These are phyloP conservation scores for Colostygia pectinataria DNA, from an alignment of 2,888 invertebrate genomes.

Conservation along the genomic window DNA sequence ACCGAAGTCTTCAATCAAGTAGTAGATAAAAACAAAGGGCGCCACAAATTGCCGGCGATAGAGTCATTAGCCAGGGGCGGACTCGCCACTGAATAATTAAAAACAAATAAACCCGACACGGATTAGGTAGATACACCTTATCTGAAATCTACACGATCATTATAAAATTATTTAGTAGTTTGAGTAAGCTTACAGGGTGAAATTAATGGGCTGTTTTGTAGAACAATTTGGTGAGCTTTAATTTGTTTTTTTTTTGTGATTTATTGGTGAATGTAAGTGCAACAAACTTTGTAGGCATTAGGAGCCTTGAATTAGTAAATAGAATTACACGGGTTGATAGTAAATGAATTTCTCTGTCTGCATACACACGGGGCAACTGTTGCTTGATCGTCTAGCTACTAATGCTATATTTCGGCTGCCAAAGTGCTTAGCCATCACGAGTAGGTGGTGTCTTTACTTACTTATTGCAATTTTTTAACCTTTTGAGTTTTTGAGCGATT, in stretches of 20 bases:
- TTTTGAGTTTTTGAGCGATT: no score
- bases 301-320: no score
- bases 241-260: slow-evolving; percentile 13
- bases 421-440: no score
- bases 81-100: slow-evolving; percentile 77
- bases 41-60: slow-evolving; percentile 74
- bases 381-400: no score
- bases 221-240: slow-evolving; percentile 9
- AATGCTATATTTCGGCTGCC: no score
- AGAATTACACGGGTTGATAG: no score
- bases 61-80: slow-evolving; percentile 80
- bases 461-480: no score
- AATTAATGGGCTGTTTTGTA: slow-evolving; percentile 20
- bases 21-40: slow-evolving; percentile 67
- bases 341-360: no score
- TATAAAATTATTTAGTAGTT: slow-evolving; percentile 71
- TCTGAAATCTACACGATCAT: slow-evolving; percentile 67
- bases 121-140: slow-evolving; percentile 60
- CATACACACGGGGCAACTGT: no score
- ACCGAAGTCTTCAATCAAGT: slow-evolving; percentile 54
- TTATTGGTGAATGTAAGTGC: slow-evolving; percentile 3
- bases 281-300: no score
- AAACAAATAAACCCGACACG: slow-evolving; percentile 81
- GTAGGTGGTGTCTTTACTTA: no score
- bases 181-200: slow-evolving; percentile 46